Evolutionary conservation across 2,888 invertebrate species (phyloP), one percentile per base, ranked within the genome.

Genomic region (Aethes cnicana): DNA sequence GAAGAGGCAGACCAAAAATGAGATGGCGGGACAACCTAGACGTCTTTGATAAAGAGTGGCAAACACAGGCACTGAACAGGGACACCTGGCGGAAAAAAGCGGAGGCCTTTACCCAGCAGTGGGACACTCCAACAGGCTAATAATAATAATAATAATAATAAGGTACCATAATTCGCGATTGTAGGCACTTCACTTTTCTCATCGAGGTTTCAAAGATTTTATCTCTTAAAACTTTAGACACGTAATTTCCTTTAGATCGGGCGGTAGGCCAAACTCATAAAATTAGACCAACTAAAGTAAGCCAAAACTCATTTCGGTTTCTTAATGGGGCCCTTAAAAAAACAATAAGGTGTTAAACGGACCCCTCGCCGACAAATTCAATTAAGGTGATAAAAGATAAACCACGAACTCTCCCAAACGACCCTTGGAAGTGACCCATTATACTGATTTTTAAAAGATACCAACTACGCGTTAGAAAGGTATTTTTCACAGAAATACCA

Each of bases 321-420:
- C 35, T 41, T 39, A 48, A 58, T 54, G 48, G 53, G 39, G 26
- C 36, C 20, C 48, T 56, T 48, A 46, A 57, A 62, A 61, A 58
- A 61, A 57, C 59, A 59, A 58, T 59, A 60, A 59, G 58, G 59
- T 56, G 56, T 53, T 64, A 60, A 62, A 61, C 60, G 64, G 65
- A 63, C 65, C 54, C 63, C 64, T 63, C 63, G 59, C 61, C 50
- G 62, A 53, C 54, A 58, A 72, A 75, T 70, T 68, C 72, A 74
- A 74, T 74, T 74, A 73, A 70, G 67, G 68, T 65, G 72, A 72
- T 74, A 69, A 69, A 68, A 74, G 74, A 74, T 76, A 73, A 70
- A 68, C 66, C 72, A 74, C 71, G 70, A 67, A 70, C 67, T 68
- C 64, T 59, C 58, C 57, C 61, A 68, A 64, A 62, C 53, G 49